Evolutionary conservation across 2,797 vertebrate species (phyloP), one percentile per base, ranked within the genome.

Genomic region (Gymnoscopelus microlampas): DNA sequence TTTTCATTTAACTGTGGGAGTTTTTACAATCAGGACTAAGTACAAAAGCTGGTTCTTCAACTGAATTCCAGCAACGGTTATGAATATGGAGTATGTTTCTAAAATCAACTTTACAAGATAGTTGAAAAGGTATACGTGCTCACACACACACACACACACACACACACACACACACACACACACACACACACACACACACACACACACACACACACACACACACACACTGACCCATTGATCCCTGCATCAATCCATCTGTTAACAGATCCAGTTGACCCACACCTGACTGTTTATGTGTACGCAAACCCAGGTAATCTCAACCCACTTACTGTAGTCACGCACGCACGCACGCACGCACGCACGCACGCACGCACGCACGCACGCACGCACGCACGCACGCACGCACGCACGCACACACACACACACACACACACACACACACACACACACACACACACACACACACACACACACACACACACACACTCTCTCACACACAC

Each of bases 191-290:
- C 13, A 10, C 48, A 32, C 47, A 68, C 50, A 57, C 44, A 60
- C 73, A 56, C 66, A 63, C 32, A 49, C 26, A 68, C n/a, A 53
- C 39, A 49, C 7, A 15, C 19, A 48, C 32, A 55, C 54, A 57
- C 13, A 19, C 57, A 44, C 60, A 39, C 15, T 64, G 82, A 83
- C 79, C 81, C 78, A 69, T 66, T 85, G 73, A 83, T 83, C 77
- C 75, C 58, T 10, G 64, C 14, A 60, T 86, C 87, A 86, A 87
- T 87, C 83, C 84, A 71, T 89, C 88, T 88, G 86, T 86, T 87
- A 79, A 66, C 85, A 81, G 64, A 80, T 69, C 82, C 70, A 35
- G 66, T 66, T 81, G 78, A 88, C 82, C 84, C 81, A 80, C 66
- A 86, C 77, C 80, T 81, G 78, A 80, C 81, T 85, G 83, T 83